These are phyloP conservation scores for Danio tinwini DNA, from an alignment of 2,797 vertebrate genomes.

Conservation along the genomic window DNA sequence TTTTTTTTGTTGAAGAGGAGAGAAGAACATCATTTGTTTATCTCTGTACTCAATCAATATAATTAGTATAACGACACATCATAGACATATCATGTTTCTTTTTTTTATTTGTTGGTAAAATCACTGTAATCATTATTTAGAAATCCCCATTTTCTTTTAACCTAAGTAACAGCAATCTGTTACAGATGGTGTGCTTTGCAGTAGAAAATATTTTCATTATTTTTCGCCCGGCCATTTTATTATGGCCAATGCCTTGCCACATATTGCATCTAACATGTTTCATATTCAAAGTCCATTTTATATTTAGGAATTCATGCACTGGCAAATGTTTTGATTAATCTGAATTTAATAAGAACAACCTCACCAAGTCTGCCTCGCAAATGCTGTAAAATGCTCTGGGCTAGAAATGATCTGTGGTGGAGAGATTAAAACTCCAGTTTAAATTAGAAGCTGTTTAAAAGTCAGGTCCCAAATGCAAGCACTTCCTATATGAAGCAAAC, in stretches of 20 bases:
- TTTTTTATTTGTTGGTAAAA: background rate
- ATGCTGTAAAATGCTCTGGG: background rate
- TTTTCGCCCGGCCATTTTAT: background rate
- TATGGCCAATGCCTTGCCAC: background rate
- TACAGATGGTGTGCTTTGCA: background rate
- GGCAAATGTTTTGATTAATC: background rate
- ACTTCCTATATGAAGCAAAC: background rate
- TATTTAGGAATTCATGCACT: slow-evolving; percentile 30
- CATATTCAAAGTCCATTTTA: background rate
- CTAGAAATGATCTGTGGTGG: background rate
- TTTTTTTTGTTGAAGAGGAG: background rate
- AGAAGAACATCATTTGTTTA: slow-evolving; percentile 16
- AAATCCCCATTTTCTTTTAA: background rate
- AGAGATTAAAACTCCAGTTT: slow-evolving; percentile 11
- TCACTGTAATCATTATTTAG: background rate
- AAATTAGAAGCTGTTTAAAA: slow-evolving; percentile 28
- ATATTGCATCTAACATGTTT: background rate
- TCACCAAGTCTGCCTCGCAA: background rate
- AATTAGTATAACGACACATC: slow-evolving; percentile 46
- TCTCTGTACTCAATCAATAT: slow-evolving; percentile 56
- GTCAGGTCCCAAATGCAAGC: background rate
- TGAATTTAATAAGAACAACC: slow-evolving; percentile 12
- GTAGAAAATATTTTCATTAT: background rate
- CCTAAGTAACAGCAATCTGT: background rate
- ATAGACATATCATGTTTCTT: background rate